A percentile compares a stretch with the other conserved stretches of the same genome.
Conservation (phyloP, 1,140 invertebrate species). For the Pachyrhynchus sulphureomaculatus region DNA sequence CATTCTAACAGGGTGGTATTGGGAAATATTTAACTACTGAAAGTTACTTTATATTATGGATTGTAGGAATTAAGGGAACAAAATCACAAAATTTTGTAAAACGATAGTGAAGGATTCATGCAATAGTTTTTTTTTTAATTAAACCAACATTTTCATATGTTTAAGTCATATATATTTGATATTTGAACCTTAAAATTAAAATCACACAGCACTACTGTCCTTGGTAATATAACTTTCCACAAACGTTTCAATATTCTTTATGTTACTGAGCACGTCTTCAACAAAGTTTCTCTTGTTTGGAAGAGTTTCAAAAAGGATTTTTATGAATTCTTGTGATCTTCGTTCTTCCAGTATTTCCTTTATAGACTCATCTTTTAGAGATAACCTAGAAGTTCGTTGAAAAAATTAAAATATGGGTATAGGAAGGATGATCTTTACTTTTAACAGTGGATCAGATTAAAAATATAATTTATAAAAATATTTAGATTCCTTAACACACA, state of each 20-base stretch:
- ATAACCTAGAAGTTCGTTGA: constrained; percentile 29
- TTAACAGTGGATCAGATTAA: background rate
- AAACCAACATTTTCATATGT: too few relatives aligned
- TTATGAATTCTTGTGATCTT: constrained; percentile 29
- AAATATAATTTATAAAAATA: too few relatives aligned
- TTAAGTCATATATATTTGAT: too few relatives aligned
- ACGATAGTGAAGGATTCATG: too few relatives aligned
- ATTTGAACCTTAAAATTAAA: too few relatives aligned
- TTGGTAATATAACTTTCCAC: constrained; percentile 37
- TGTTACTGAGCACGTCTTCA: constrained; percentile 21
- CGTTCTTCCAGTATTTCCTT: constrained; percentile 28
- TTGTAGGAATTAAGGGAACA: too few relatives aligned
- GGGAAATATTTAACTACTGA: too few relatives aligned
- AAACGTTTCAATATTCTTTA: constrained; percentile 38
- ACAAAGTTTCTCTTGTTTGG: constrained; percentile 27
- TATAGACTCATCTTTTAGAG: constrained; percentile 31
- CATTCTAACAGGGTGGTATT: too few relatives aligned
- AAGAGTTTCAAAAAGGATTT: constrained; percentile 27
- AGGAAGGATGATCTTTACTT: background rate
- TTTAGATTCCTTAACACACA: too few relatives aligned
- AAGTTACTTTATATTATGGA: too few relatives aligned
- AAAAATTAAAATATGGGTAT: background rate
- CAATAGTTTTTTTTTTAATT: too few relatives aligned
- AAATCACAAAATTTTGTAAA: too few relatives aligned
- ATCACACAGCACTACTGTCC: constrained; percentile 18